These are phyloP conservation scores for Macquaria australasica DNA, from an alignment of 2,113 vertebrate species.

Conservation along the genomic window DNA sequence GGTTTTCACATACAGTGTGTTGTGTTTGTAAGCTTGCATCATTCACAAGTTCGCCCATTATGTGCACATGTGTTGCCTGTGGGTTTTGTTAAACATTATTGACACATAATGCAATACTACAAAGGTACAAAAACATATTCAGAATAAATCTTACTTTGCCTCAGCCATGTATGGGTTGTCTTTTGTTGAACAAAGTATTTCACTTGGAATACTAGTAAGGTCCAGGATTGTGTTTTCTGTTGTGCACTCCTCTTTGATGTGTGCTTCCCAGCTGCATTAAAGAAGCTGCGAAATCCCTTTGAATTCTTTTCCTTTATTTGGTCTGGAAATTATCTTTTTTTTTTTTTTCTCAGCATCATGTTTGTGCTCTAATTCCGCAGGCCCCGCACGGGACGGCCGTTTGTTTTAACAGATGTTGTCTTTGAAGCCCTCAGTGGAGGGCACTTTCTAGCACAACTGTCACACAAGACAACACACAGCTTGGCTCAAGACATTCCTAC, in stretches of 20 bases:
- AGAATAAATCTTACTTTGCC: not conserved
- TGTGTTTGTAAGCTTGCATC: constrained; percentile 56
- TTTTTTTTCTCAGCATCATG: constrained; percentile 31
- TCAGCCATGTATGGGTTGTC: not conserved
- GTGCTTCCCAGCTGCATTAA: constrained; percentile 40
- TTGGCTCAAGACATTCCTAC: constrained; percentile 65
- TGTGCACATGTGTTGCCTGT: constrained; percentile 26
- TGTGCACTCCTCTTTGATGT: constrained; percentile 51
- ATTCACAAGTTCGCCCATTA: constrained; percentile 41
- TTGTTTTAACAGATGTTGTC: constrained; percentile 82
- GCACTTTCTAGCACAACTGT: constrained; percentile 72
- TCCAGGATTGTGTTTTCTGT: constrained; percentile 44
- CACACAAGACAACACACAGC: constrained; percentile 63
- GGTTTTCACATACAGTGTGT: constrained; percentile 24
- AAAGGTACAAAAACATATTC: not conserved
- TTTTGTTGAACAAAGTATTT: constrained; percentile 46
- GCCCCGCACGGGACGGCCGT: constrained; percentile 58
- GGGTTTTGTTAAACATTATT: constrained; percentile 41
- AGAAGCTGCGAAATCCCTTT: constrained; percentile 50
- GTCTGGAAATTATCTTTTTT: constrained; percentile 54
- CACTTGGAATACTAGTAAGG: constrained; percentile 17
- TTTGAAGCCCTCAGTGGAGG: constrained; percentile 78
- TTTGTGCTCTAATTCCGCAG: constrained; percentile 65
- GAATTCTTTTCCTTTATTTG: constrained; percentile 72
- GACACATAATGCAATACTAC: constrained; percentile 2